Base-by-base conservation (phyloP, 2,888 invertebrate species). In the Parascotia fuliginaria region DNA sequence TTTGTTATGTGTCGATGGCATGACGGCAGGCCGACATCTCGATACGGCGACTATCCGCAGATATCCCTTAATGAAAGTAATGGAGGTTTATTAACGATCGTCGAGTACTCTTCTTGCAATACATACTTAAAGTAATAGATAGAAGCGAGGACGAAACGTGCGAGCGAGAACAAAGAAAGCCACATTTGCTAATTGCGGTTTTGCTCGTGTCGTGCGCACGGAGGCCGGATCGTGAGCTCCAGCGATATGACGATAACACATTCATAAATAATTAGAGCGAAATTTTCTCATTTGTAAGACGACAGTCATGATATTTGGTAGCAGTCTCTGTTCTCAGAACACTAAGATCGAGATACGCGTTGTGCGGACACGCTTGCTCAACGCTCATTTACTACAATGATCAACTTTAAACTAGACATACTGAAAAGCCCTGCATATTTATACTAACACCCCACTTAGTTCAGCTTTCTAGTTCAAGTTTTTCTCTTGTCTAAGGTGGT, bases 231-330 rank as follows among this genome's bases (percentile, higher is more conserved):
- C 91, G 92, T 91, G 92, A 90, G 91, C 86, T 81, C 82, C 73
- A 65, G 74, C 90, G 91, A 92, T 92, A 91, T 92, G 89, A 91
- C 81, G 92, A 92, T 92, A 92, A 91, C 91, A 90, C 92, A 92
- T 91, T 92, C 92, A 92, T 92, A 92, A 92, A 92, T 92, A 92
- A 92, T 92, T 92, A 92, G 92, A 92, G 90, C 88, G 85, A 92
- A 92, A 91, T 92, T 92, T 92, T 92, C 92, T 91, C 92, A 92
- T 92, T 92, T 92, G 92, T 92, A 91, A 89, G 87, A 88, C 89
- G 86, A 87, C 85, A 89, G 89, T 85, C 91, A 89, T 89, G 92
- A 92, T 92, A 92, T 92, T 92, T 90, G 90, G 90, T 85, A 79
- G 87, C 86, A 79, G 83, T 80, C 83, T 76, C 80, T 81, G 83